Conservation (phyloP, 1,140 invertebrate genomes). For the Aricia agestis region DNA sequence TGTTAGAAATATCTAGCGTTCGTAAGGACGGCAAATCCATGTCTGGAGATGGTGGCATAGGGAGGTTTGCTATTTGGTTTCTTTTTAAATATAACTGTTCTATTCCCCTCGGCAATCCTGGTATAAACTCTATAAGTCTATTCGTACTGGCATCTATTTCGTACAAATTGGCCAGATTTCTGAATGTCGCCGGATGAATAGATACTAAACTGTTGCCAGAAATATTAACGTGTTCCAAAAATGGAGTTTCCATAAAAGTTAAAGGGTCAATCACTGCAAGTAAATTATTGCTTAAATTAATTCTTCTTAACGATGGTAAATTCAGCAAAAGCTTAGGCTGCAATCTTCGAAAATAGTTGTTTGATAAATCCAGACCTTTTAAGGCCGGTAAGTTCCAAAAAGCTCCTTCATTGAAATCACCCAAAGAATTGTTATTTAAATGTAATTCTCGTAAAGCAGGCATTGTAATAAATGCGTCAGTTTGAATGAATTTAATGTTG, state of each 20-base stretch:
- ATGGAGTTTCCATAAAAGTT: constrained; percentile 82
- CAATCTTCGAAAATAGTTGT: constrained; percentile 84
- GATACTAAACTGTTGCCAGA: constrained; percentile 83
- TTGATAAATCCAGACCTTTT: constrained; percentile 88
- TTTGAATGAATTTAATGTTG: constrained; percentile 82
- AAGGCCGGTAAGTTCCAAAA: constrained; percentile 89
- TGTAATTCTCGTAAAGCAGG: constrained; percentile 87
- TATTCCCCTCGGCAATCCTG: constrained; percentile 84
- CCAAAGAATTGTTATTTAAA: constrained; percentile 86
- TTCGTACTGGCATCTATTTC: constrained; percentile 89
- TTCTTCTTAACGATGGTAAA: constrained; percentile 83
- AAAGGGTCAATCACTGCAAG: constrained; percentile 83
- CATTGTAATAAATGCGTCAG: constrained; percentile 87
- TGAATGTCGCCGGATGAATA: constrained; percentile 84
- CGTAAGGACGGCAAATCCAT: constrained; percentile 82
- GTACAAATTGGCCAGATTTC: constrained; percentile 83
- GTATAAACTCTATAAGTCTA: constrained; percentile 81
- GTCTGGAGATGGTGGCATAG: constrained; percentile 79
- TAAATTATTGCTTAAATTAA: constrained; percentile 88
- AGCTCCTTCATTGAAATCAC: constrained; percentile 79
- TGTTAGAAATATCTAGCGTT: constrained; percentile 85
- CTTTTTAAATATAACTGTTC: constrained; percentile 86
- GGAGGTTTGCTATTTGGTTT: constrained; percentile 84
- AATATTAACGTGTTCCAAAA: constrained; percentile 87
- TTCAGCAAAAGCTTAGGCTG: constrained; percentile 84